Percentiles rank a stretch among this genome's conserved stretches.
Conservation (phyloP, 1,140 invertebrate species). For the Probaryconus sp. region DNA sequence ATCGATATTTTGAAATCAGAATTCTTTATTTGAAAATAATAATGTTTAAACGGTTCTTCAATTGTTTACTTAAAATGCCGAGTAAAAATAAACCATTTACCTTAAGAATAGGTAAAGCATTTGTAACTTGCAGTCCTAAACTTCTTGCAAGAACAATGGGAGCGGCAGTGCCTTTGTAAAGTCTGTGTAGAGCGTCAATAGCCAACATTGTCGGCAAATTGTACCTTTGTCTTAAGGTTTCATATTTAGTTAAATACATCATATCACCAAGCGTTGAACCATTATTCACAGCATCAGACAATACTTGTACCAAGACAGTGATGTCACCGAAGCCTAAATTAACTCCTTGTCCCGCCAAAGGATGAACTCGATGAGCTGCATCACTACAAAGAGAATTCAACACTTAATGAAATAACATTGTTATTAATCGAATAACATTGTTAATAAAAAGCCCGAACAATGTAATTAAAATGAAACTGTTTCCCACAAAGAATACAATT, state of each 20-base stretch:
- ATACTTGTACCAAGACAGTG: constrained; percentile 81
- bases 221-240: constrained; percentile 88
- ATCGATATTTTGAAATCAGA: constrained; percentile 1
- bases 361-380: constrained; percentile 97
- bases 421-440: constrained; percentile 23
- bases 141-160: constrained; percentile 90
- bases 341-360: constrained; percentile 97
- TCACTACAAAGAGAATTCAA: constrained; percentile 84
- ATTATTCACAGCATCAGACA: constrained; percentile 82
- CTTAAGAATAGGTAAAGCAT: constrained; percentile 89
- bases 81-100: too few relatives aligned
- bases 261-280: constrained; percentile 83
- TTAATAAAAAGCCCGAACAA: constrained; percentile 14
- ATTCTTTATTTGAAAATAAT: neutral
- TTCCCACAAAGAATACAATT: too few relatives aligned
- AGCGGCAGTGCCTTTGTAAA: constrained; percentile 88
- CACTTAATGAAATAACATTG: constrained; percentile 30
- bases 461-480: too few relatives aligned
- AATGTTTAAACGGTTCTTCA: neutral
- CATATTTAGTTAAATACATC: constrained; percentile 88
- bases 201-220: constrained; percentile 93
- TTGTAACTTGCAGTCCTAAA: constrained; percentile 90
- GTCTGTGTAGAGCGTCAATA: constrained; percentile 91
- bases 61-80: constrained; percentile 21
- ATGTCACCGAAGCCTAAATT: constrained; percentile 98